Evolutionary conservation across 2,797 vertebrate genomes (phyloP), one percentile per base, ranked within the genome.

Genomic region (Naso thynnoides): DNA sequence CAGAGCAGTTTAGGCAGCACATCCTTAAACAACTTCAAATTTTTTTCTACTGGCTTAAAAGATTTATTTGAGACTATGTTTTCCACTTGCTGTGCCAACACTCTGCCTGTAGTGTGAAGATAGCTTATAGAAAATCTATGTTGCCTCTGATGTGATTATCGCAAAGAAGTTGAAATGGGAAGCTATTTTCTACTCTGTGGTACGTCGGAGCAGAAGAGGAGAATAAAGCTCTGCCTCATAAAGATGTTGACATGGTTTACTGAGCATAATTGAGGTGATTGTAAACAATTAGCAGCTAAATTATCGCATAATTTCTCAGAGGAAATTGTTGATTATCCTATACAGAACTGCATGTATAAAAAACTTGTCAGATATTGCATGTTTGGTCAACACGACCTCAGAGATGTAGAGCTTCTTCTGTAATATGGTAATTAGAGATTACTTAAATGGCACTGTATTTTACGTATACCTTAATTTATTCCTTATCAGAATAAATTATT

Each of bases 1-100:
- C 44, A 67, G 24, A 63, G 63, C 54, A 29, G 27, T 78, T 66
- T 54, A 7, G 23, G 65, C 50, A 70, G 64, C 63, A 63, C 48
- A 56, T 59, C 44, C 57, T 65, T 24, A 42, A 59, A 70, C 44
- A 29, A 70, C 29, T 49, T 62, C 31, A 56, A 61, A n/a, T n/a
- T 73, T 50, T 68, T 31, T 50, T 65, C 68, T 63, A 49, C 26
- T 61, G 67, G 13, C 23, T 59, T 45, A 49, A 56, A 18, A 69
- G 57, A 63, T 67, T 62, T 48, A 52, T 57, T 29, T 45, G 23
- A 57, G 53, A 19, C 27, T 41, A 23, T 36, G 24, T 65, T 52
- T 58, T 14, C 21, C 31, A 14, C n/a, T 44, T 39, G 39, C 3
- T 70, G 63, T 69, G 15, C 10, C 24, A 36, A 16, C 45, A 19